Conservation (phyloP, 2,797 vertebrate species). For the Pelobates cultripes region DNA sequence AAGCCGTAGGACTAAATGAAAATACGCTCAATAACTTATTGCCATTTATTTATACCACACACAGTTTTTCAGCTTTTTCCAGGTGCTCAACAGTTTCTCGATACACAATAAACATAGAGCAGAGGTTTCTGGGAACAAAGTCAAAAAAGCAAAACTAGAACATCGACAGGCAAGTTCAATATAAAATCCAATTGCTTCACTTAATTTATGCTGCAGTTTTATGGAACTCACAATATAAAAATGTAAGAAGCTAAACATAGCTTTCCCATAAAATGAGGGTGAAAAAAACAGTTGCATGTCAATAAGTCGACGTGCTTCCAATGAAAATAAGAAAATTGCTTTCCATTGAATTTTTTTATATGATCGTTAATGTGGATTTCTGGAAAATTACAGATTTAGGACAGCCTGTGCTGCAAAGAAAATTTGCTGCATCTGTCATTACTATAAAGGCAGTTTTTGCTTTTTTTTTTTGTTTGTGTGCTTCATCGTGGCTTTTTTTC, state of each 20-base stretch:
- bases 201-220: background rate
- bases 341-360: background rate
- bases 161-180: background rate
- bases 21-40: background rate
- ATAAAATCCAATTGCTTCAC: background rate
- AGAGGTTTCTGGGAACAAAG: background rate
- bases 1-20: conserved; percentile 2
- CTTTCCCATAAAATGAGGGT: background rate
- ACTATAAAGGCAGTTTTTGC: background rate
- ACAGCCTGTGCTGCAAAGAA: background rate
- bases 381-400: background rate
- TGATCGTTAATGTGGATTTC: background rate
- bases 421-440: background rate
- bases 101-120: background rate
- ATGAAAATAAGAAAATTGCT: background rate
- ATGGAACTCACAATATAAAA: background rate
- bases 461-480: background rate
- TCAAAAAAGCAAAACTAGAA: background rate
- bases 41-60: background rate
- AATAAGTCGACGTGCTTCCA: background rate
- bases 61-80: conserved; percentile 8
- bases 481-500: no score
- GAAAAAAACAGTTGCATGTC: background rate
- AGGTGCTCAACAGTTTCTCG: background rate
- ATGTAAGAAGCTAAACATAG: no score